Conservation (phyloP, 2,888 invertebrate genomes). For the Dryadula phaetusa region DNA sequence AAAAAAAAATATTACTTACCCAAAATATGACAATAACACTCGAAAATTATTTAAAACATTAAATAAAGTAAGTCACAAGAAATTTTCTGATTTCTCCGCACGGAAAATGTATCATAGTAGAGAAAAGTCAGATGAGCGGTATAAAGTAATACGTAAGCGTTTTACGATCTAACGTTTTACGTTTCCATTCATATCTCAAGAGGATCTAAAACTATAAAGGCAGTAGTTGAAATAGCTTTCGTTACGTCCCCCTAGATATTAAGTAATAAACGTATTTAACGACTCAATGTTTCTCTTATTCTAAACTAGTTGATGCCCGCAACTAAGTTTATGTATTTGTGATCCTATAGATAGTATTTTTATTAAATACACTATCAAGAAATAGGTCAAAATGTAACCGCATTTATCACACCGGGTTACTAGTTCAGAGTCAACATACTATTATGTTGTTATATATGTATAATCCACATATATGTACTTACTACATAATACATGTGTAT, state of each 20-base stretch:
- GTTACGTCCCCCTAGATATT: constrained; percentile 33
- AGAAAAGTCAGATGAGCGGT: constrained; percentile 12
- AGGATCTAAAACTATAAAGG: constrained; percentile 40
- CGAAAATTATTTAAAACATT: too few relatives aligned
- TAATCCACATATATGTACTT: too few relatives aligned
- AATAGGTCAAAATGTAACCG: too few relatives aligned
- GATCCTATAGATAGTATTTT: not conserved
- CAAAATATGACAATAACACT: too few relatives aligned
- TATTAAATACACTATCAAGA: not conserved
- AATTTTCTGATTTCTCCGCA: not conserved
- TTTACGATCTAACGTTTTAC: constrained; percentile 25
- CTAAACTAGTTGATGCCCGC: not conserved
- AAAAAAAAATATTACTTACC: too few relatives aligned
- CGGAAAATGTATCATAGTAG: not conserved
- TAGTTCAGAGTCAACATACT: too few relatives aligned
- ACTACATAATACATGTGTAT: too few relatives aligned
- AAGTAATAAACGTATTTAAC: constrained; percentile 36
- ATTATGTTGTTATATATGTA: too few relatives aligned
- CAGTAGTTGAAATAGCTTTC: constrained; percentile 35
- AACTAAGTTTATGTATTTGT: not conserved
- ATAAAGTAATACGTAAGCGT: constrained; percentile 24
- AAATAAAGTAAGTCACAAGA: not conserved
- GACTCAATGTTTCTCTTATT: constrained; percentile 21
- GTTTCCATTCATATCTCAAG: constrained; percentile 36
- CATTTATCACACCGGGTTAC: too few relatives aligned